Percentiles rank a stretch among this genome's conserved stretches.
phyloP scores from a whole-genome alignment of 2,888 invertebrate genomes.

The Catocala nupta region DNA sequence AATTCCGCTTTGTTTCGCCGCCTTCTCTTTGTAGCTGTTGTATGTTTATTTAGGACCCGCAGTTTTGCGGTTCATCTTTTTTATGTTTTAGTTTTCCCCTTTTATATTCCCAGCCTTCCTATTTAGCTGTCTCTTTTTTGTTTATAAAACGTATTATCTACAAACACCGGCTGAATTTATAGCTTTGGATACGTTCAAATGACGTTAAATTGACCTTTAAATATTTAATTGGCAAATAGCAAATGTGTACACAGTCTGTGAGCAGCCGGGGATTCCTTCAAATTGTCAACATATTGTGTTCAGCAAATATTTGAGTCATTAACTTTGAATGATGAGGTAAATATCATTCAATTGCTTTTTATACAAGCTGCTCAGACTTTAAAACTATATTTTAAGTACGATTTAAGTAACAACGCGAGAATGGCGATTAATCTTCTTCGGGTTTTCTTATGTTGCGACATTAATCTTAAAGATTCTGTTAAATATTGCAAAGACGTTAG shows the following conservation, averaged over 20 bases:
- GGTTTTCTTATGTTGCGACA: too few species aligned
- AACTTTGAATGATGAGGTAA: too few species aligned
- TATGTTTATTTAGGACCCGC: constrained; percentile 43
- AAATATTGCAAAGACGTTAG: too few species aligned
- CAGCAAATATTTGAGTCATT: too few species aligned
- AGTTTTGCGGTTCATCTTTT: constrained; percentile 35
- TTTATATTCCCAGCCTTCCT: constrained; percentile 17
- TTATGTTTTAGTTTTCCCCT: constrained; percentile 29
- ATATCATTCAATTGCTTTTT: too few species aligned
- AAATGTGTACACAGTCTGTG: not conserved
- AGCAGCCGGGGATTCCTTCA: not conserved
- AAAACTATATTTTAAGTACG: too few species aligned
- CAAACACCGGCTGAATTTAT: constrained; percentile 6
- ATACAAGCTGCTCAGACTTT: too few species aligned
- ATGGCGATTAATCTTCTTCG: too few species aligned
- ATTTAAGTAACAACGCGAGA: too few species aligned
- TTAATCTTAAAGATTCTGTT: too few species aligned
- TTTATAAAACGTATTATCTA: constrained; percentile 16
- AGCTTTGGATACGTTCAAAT: constrained; percentile 11
- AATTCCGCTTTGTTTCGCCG: constrained; percentile 28
- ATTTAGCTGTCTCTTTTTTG: constrained; percentile 15
- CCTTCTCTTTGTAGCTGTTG: constrained; percentile 4
- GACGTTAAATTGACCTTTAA: not conserved
- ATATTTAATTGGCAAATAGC: constrained; percentile 2
- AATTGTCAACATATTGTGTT: not conserved